A percentile compares a stretch with the other conserved stretches of the same genome.
These are phyloP conservation scores for Actias luna DNA, from an alignment of 2,888 invertebrate species.

Conservation along the genomic window DNA sequence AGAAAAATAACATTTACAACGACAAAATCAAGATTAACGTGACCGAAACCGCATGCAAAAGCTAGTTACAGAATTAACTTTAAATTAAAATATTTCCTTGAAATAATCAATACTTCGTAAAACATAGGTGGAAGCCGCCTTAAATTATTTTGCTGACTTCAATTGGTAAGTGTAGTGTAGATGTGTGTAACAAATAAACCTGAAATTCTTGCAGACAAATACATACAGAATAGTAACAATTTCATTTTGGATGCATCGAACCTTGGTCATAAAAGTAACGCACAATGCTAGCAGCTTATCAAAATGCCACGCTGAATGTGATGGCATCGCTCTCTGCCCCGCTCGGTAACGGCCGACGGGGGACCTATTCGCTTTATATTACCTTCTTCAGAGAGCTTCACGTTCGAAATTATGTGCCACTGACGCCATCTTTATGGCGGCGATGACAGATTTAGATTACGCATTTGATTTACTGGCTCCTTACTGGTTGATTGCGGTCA, in stretches of 20 bases:
- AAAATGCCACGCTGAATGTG: slow-evolving; percentile 55
- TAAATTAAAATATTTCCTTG: too few species aligned
- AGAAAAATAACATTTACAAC: too few species aligned
- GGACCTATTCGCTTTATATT: slow-evolving; percentile 61
- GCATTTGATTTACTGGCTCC: slow-evolving; percentile 47
- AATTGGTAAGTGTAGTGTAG: too few species aligned
- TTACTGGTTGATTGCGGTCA: slow-evolving; percentile 33
- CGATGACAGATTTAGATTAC: slow-evolving; percentile 65
- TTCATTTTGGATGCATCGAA: slow-evolving; percentile 36
- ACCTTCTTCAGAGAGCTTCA: slow-evolving; percentile 53
- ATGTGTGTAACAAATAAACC: neutral
- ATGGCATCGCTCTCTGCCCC: slow-evolving; percentile 42
- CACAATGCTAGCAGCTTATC: slow-evolving; percentile 49
- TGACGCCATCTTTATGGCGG: slow-evolving; percentile 56
- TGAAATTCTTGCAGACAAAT: slow-evolving; percentile 4
- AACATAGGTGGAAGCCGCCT: too few species aligned
- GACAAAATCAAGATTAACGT: too few species aligned
- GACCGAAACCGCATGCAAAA: too few species aligned
- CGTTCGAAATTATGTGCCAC: slow-evolving; percentile 53
- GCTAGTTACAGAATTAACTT: too few species aligned
- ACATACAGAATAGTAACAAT: slow-evolving; percentile 34
- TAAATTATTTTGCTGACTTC: too few species aligned
- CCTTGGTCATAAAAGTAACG: slow-evolving; percentile 44
- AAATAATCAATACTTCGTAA: too few species aligned
- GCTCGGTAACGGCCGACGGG: slow-evolving; percentile 55